Evolutionary conservation across 2,888 invertebrate species (phyloP).

Genomic region (Nebria salina): DNA sequence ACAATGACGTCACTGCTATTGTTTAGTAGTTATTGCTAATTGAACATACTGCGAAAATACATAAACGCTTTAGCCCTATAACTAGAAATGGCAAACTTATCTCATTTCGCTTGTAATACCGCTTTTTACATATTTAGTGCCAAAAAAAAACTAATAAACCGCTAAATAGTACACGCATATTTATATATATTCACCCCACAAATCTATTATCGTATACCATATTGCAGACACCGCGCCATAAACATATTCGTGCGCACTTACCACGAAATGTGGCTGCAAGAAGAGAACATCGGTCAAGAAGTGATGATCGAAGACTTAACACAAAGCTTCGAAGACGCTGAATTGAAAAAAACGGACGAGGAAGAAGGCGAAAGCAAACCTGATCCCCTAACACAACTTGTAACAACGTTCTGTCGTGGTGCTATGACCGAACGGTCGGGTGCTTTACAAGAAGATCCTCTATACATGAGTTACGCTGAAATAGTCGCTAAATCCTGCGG

Average conservation of each 20-base stretch:
- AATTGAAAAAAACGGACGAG: constrained; percentile 86
- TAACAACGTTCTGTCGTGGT: constrained; percentile 98
- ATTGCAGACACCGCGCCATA: constrained; percentile 92
- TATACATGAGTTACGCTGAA: constrained; percentile 98
- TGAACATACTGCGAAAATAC: background rate
- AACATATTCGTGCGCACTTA: constrained; percentile 97
- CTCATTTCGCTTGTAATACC: background rate
- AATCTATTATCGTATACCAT: background rate
- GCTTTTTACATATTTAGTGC: too few relatives aligned
- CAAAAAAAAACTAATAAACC: background rate
- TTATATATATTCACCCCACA: background rate
- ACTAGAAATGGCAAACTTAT: background rate
- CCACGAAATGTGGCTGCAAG: constrained; percentile 92
- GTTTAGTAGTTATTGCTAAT: background rate
- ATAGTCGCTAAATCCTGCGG: constrained; percentile 98
- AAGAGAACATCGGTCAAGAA: constrained; percentile 96
- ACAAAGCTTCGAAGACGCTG: constrained; percentile 93
- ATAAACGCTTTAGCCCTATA: too few relatives aligned
- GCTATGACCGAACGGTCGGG: constrained; percentile 98
- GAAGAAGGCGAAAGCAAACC: constrained; percentile 92
- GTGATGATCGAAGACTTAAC: constrained; percentile 98
- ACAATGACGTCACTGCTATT: constrained; percentile 4
- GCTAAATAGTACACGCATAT: constrained; percentile 12
- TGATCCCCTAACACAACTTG: constrained; percentile 95
- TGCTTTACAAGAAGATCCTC: constrained; percentile 87